phyloP scores from a whole-genome alignment of 2,113 vertebrate species.

The Pheucticus melanocephalus region DNA sequence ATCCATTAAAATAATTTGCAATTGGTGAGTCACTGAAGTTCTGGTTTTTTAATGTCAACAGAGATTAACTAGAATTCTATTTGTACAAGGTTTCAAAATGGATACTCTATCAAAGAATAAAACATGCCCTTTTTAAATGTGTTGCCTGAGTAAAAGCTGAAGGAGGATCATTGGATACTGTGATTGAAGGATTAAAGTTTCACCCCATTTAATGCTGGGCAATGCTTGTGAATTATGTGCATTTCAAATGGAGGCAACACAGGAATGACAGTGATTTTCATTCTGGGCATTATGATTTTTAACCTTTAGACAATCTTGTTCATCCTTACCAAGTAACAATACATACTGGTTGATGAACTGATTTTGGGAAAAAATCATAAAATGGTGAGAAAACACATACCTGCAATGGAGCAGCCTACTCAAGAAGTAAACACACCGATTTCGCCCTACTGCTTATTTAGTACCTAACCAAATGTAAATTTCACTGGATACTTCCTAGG shows the following conservation, averaged over 20 bases:
- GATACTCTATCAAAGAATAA: neutral
- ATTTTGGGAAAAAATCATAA: neutral
- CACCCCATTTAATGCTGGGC: neutral
- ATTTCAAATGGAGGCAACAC: neutral
- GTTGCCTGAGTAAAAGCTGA: neutral
- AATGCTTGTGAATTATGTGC: neutral
- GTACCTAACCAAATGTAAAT: neutral
- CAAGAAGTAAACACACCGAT: neutral
- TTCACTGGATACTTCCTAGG: neutral
- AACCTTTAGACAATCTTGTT: neutral
- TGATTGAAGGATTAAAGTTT: neutral
- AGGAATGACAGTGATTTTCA: neutral
- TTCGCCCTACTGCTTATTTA: neutral
- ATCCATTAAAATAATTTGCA: neutral
- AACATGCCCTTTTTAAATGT: neutral
- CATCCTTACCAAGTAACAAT: neutral
- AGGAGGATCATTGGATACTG: neutral
- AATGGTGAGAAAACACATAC: neutral
- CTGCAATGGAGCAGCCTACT: neutral
- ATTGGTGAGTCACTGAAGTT: neutral
- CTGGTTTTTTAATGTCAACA: neutral
- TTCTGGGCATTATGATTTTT: neutral
- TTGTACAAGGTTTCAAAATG: neutral
- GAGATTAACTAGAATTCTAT: neutral
- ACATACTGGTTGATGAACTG: neutral